These are phyloP conservation scores for Dryoscopus gambensis DNA, from an alignment of 2,113 vertebrate species.

Conservation along the genomic window DNA sequence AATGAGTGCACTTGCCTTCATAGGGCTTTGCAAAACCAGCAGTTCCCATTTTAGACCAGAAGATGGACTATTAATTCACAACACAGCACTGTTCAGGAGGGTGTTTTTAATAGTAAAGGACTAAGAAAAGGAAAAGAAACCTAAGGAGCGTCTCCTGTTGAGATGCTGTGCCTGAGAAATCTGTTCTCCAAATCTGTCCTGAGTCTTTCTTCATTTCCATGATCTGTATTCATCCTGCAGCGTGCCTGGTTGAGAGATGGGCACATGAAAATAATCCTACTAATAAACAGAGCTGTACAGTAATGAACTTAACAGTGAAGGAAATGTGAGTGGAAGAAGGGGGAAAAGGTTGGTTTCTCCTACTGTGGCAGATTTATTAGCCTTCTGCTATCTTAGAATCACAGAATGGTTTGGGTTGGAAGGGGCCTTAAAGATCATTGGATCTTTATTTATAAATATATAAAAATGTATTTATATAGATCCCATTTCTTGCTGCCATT, in stretches of 20 bases:
- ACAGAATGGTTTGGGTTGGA: not conserved
- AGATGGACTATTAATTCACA: not conserved
- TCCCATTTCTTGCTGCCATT: not conserved
- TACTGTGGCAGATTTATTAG: not conserved
- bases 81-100: not conserved
- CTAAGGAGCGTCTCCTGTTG: not conserved
- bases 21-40: not conserved
- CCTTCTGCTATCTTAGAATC: not conserved
- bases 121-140: not conserved
- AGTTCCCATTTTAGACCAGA: not conserved
- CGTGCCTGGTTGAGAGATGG: not conserved
- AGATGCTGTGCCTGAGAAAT: not conserved
- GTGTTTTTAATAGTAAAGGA: not conserved
- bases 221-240: not conserved
- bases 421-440: not conserved
- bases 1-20: not conserved
- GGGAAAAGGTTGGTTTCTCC: rapidly evolving
- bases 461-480: not conserved
- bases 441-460: not conserved
- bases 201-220: not conserved
- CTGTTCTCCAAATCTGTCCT: not conserved
- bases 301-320: not conserved
- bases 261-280: not conserved
- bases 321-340: not conserved
- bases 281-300: not conserved